phyloP scores from a whole-genome alignment of 1,140 invertebrate genomes.

The Rhynchophorus ferrugineus region DNA sequence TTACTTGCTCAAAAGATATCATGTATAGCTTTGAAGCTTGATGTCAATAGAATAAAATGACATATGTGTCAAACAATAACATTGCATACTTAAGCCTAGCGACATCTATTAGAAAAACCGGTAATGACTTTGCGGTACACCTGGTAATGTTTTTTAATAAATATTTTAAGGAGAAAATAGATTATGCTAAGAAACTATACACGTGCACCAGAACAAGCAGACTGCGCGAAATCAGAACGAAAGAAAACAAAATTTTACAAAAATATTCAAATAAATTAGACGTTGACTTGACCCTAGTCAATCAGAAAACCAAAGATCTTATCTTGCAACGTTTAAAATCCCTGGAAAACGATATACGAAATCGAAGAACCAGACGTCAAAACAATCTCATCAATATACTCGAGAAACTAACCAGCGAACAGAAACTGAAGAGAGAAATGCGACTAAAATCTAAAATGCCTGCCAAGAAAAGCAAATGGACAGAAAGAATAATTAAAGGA shows the following conservation, averaged over 20 bases:
- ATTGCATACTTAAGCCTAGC: too few relatives aligned
- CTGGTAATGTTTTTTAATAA: too few relatives aligned
- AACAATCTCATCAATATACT: slow-evolving; percentile 5
- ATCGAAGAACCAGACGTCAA: not conserved
- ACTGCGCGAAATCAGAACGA: not conserved
- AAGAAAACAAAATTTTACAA: not conserved
- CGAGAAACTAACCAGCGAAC: slow-evolving; percentile 5
- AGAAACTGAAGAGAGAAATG: slow-evolving; percentile 3
- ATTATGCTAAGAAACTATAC: slow-evolving; percentile 4
- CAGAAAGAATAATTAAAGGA: slow-evolving; percentile 3
- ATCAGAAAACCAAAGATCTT: not conserved
- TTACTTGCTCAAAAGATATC: too few relatives aligned
- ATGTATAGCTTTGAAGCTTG: too few relatives aligned
- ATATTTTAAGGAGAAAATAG: slow-evolving; percentile 13
- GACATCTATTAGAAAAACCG: too few relatives aligned
- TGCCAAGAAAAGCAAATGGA: not conserved
- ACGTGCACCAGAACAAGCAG: slow-evolving; percentile 3
- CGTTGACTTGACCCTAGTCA: slow-evolving; percentile 6
- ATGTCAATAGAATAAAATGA: too few relatives aligned
- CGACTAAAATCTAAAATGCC: not conserved
- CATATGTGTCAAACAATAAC: too few relatives aligned
- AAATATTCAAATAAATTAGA: slow-evolving; percentile 10
- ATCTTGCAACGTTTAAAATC: slow-evolving; percentile 4
- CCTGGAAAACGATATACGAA: not conserved
- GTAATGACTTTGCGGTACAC: too few relatives aligned